phyloP scores from a whole-genome alignment of 2,888 invertebrate species.

The Lycia hirtaria region DNA sequence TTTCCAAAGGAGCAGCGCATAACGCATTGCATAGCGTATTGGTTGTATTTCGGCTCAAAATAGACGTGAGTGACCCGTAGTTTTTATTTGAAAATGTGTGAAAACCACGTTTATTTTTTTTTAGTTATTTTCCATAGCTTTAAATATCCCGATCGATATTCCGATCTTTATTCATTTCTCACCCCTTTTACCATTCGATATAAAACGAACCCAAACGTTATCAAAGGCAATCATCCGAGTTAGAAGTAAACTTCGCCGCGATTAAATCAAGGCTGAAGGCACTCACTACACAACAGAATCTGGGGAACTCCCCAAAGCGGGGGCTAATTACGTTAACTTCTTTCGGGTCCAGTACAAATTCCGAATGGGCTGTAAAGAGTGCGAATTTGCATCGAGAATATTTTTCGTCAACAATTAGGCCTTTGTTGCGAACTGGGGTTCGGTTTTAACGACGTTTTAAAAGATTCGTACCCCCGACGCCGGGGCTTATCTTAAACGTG shows the following conservation, averaged over 20 bases:
- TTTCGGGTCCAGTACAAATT: slow-evolving; percentile 79
- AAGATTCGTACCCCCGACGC: slow-evolving; percentile 77
- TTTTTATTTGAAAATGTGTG: too few relatives aligned
- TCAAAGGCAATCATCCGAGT: slow-evolving; percentile 11
- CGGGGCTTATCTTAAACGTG: slow-evolving; percentile 80
- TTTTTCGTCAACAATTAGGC: slow-evolving; percentile 84
- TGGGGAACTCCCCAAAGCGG: slow-evolving; percentile 60
- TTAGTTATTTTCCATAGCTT: too few relatives aligned
- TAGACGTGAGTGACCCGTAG: too few relatives aligned
- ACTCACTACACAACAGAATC: slow-evolving; percentile 52
- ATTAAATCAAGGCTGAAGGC: slow-evolving; percentile 41
- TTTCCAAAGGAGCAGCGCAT: too few relatives aligned
- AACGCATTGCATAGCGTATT: too few relatives aligned
- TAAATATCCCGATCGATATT: too few relatives aligned
- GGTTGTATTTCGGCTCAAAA: too few relatives aligned
- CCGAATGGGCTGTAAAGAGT: slow-evolving; percentile 81
- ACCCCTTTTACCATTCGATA: background rate
- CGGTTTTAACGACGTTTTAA: slow-evolving; percentile 84
- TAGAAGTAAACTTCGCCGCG: slow-evolving; percentile 30
- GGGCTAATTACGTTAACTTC: slow-evolving; percentile 78
- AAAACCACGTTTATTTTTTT: too few relatives aligned
- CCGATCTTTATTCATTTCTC: too few relatives aligned
- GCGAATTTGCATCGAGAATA: slow-evolving; percentile 83
- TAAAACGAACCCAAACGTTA: background rate
- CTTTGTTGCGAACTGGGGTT: slow-evolving; percentile 79